phyloP scores from a whole-genome alignment of 2,113 vertebrate species.

The Megaceryle torquata region DNA sequence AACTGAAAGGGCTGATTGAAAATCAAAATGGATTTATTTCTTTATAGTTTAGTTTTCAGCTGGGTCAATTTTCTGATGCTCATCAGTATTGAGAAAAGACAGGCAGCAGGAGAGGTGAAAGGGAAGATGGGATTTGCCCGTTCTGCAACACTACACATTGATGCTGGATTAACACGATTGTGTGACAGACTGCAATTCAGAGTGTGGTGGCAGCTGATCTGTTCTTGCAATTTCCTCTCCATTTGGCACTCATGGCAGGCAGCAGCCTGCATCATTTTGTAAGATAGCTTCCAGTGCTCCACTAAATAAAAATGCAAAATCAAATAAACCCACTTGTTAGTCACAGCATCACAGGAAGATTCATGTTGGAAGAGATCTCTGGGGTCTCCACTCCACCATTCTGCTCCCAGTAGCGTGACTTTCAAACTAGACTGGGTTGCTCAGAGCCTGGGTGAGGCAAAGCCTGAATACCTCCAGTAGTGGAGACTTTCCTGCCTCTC shows the following conservation, averaged over 20 bases:
- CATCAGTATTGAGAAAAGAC: conserved; percentile 19
- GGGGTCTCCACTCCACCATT: background rate
- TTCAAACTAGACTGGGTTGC: background rate
- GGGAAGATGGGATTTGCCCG: background rate
- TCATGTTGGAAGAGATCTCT: background rate
- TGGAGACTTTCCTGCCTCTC: background rate
- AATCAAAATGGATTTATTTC: conserved; percentile 37
- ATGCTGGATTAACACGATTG: background rate
- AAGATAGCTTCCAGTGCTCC: background rate
- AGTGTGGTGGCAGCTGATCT: background rate
- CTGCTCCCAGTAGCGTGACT: background rate
- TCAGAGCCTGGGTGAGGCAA: background rate
- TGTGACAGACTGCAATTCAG: background rate
- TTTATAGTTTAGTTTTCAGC: background rate
- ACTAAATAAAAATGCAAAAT: background rate
- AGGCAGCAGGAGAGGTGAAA: background rate
- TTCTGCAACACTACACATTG: background rate
- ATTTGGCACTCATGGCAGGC: background rate
- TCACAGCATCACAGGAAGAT: background rate
- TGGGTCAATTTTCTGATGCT: background rate
- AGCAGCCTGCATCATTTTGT: background rate
- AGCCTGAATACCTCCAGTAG: background rate
- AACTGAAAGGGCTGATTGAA: background rate
- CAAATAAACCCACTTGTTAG: background rate
- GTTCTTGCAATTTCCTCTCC: background rate